These are phyloP conservation scores for Calliscelio sp. DNA, from an alignment of 2,888 invertebrate genomes.

Conservation along the genomic window DNA sequence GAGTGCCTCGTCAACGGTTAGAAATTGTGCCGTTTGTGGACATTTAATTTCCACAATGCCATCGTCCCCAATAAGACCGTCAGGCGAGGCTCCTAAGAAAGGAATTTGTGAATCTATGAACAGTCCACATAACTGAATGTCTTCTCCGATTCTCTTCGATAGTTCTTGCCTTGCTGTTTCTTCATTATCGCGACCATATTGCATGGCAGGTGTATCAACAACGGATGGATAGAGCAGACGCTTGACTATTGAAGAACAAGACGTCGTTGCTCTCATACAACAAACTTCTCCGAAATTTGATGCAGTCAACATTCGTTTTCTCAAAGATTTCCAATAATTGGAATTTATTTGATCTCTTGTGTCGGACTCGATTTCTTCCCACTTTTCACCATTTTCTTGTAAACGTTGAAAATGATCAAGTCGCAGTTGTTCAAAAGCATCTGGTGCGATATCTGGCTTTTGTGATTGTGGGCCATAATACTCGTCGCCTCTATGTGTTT, in stretches of 20 bases:
- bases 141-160: neutral
- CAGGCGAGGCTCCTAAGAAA: slow-evolving; percentile 62
- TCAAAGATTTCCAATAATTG: neutral
- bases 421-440: slow-evolving; percentile 7
- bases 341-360: neutral
- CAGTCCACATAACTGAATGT: slow-evolving; percentile 45
- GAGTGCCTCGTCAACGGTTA: slow-evolving; percentile 33
- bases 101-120: slow-evolving; percentile 53
- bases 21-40: slow-evolving; percentile 2
- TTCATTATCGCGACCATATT: slow-evolving; percentile 53
- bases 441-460: slow-evolving; percentile 17
- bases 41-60: slow-evolving; percentile 70
- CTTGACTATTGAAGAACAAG: neutral
- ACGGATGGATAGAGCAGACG: neutral
- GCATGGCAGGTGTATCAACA: neutral
- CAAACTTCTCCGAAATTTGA: slow-evolving; percentile 63
- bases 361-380: slow-evolving; percentile 5
- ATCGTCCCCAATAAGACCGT: slow-evolving; percentile 67
- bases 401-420: neutral
- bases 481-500: too few relatives aligned
- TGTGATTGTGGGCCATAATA: slow-evolving; percentile 12
- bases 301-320: slow-evolving; percentile 52
- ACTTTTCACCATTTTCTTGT: neutral
- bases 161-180: slow-evolving; percentile 32
- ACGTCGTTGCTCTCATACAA: slow-evolving; percentile 49